These are phyloP conservation scores for Melanostigma gelatinosum DNA, from an alignment of 2,113 vertebrate genomes.

Conservation along the genomic window DNA sequence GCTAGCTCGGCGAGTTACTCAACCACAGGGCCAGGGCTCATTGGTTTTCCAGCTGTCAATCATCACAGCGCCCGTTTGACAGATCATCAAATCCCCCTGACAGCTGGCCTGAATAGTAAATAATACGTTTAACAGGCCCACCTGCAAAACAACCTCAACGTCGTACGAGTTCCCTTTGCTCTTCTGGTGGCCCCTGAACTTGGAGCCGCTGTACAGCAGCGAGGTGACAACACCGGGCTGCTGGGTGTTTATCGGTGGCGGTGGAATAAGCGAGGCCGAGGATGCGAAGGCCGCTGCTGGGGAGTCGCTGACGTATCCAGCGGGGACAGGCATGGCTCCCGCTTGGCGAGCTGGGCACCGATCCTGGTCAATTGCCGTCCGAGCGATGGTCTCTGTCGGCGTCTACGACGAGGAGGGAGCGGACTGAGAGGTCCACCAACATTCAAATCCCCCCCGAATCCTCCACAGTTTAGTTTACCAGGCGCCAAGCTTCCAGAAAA, in stretches of 20 bases:
- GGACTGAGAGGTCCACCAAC: slow-evolving; percentile 53
- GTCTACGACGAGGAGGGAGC: slow-evolving; percentile 41
- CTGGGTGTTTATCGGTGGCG: slow-evolving; percentile 95
- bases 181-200: slow-evolving; percentile 97
- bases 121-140: slow-evolving; percentile 64
- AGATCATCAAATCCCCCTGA: slow-evolving; percentile 65
- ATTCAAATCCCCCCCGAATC: slow-evolving; percentile 52
- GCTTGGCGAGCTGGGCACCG: slow-evolving; percentile 75
- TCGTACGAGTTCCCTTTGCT: slow-evolving; percentile 99
- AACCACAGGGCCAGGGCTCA: slow-evolving; percentile 50
- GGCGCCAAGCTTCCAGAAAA: slow-evolving; percentile 69
- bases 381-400: slow-evolving; percentile 37
- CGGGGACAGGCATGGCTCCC: slow-evolving; percentile 93
- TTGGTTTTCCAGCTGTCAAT: slow-evolving; percentile 74
- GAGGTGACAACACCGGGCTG: slow-evolving; percentile 96
- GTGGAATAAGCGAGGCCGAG: slow-evolving; percentile 92
- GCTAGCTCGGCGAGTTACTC: slow-evolving; percentile 19
- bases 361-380: slow-evolving; percentile 65
- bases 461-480: slow-evolving; percentile 57
- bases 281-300: slow-evolving; percentile 83
- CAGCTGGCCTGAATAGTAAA: slow-evolving; percentile 33
- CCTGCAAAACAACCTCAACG: slow-evolving; percentile 98
- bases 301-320: slow-evolving; percentile 86
- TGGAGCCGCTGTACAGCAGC: slow-evolving; percentile 96
- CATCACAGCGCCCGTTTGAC: slow-evolving; percentile 68